Evolutionary conservation across 2,888 invertebrate species (phyloP).

Genomic region (Diploptera punctata): DNA sequence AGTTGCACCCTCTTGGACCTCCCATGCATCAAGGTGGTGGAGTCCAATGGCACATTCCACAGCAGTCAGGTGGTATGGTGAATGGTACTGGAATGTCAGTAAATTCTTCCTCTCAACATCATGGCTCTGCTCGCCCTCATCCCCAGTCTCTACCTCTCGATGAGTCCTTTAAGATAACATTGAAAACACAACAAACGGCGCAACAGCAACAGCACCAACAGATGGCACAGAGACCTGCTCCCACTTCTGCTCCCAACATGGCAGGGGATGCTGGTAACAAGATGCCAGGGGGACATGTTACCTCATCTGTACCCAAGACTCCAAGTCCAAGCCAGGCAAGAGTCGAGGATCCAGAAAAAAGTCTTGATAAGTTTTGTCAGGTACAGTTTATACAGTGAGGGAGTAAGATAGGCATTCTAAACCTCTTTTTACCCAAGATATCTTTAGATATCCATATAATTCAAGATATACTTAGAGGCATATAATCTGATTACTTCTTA

Average conservation of each 20-base stretch:
- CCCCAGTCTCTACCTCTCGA: slow-evolving; percentile 42
- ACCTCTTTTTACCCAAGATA: too few relatives aligned
- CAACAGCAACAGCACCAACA: not conserved
- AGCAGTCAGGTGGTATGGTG: slow-evolving; percentile 38
- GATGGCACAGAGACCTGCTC: not conserved
- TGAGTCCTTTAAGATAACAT: slow-evolving; percentile 73
- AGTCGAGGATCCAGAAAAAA: slow-evolving; percentile 67
- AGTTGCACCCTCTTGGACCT: slow-evolving; percentile 49
- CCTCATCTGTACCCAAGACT: slow-evolving; percentile 85
- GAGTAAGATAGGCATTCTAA: too few relatives aligned
- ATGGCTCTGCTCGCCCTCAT: slow-evolving; percentile 24
- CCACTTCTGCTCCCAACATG: not conserved
- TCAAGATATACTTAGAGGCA: too few relatives aligned
- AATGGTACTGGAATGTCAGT: slow-evolving; percentile 19
- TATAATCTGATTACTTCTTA: too few relatives aligned
- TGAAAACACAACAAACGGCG: slow-evolving; percentile 57
- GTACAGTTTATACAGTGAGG: slow-evolving; percentile 37
- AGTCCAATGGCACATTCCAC: slow-evolving; percentile 52
- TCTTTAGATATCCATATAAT: too few relatives aligned
- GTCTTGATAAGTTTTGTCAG: slow-evolving; percentile 79
- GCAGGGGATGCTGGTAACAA: slow-evolving; percentile 1
- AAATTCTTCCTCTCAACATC: not conserved
- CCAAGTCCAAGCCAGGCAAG: slow-evolving; percentile 69
- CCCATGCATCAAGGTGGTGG: slow-evolving; percentile 21
- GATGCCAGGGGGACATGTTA: slow-evolving; percentile 57